phyloP scores from a whole-genome alignment of 2,888 invertebrate genomes.

The Agrochola circellaris region DNA sequence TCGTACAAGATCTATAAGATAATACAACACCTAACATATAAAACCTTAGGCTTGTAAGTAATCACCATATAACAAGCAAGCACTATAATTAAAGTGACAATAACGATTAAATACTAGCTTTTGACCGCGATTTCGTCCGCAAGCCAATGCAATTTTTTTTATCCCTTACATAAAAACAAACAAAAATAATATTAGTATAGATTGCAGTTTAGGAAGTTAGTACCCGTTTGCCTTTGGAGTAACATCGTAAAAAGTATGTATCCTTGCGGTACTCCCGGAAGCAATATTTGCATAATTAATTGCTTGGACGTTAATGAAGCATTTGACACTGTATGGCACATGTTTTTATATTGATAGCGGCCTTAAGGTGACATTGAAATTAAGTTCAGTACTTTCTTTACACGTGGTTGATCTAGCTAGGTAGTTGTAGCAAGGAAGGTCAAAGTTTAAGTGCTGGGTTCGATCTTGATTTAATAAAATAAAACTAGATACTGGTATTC shows the following conservation, averaged over 20 bases:
- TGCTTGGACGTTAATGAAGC: conserved; percentile 32
- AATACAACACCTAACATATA: conserved; percentile 8
- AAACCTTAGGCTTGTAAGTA: conserved; percentile 18
- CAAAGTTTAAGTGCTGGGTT: neutral
- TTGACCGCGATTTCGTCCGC: too few species aligned
- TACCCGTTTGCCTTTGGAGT: conserved; percentile 53
- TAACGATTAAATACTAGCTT: conserved; percentile 32
- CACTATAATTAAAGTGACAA: conserved; percentile 32
- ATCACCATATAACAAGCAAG: conserved; percentile 26
- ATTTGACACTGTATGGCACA: conserved; percentile 17
- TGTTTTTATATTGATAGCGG: neutral
- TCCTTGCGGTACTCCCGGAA: conserved; percentile 59
- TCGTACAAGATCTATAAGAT: conserved; percentile 21
- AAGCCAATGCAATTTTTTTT: too few species aligned
- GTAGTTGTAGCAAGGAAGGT: neutral
- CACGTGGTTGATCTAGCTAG: neutral
- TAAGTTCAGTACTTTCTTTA: conserved; percentile 28
- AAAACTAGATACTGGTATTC: neutral
- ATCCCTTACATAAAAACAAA: too few species aligned
- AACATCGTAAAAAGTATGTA: conserved; percentile 53
- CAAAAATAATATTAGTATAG: too few species aligned
- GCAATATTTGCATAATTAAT: conserved; percentile 56
- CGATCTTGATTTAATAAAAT: neutral
- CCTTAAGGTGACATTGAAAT: conserved; percentile 13
- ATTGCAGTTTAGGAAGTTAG: conserved; percentile 52